Evolutionary conservation across 2,113 vertebrate genomes (phyloP), one percentile per base, ranked within the genome.

Genomic region (Monopterus albus): DNA sequence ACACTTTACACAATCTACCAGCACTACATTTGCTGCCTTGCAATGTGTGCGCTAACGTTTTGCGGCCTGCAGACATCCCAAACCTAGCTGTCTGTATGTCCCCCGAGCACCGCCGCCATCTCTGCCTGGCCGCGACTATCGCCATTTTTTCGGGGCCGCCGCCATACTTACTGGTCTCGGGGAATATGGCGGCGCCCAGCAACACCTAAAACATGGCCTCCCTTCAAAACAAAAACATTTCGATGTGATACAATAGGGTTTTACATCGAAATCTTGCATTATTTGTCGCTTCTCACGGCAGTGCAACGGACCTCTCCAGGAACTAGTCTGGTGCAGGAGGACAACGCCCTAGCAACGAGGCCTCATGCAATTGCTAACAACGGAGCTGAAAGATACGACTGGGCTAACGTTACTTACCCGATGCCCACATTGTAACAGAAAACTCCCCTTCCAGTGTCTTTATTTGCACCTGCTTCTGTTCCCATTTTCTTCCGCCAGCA

Each of bases 171-270:
- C 95, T 94, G 92, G 94, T 95, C 94, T 95, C 92, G 93, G 96
- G 95, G 96, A 98, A 98, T 94, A 98, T 98, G 97, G 96, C 97
- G 97, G 97, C 97, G 97, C 97, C 97, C 97, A 97, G 94, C 93
- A 90, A 95, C 95, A 95, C 94, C 92, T 93, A 93, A 94, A 97
- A 97, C 96, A 97, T 98, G 97, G 97, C 96, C 92, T 97, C 96
- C 96, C 92, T 96, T 97, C 96, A 98, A 96, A 98, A 98, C 96
- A 98, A 96, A 92, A 97, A 96, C 92, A 94, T 84, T 83, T 87
- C 74, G 42, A 35, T 36, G 15, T 17, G 65, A 26, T 11, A 15
- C 6, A 11, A 28, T 1, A 6, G n/a, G 18, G 62, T 58, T 85
- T 68, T 18, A 18, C 17, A 21, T 43, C 50, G 45, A 82, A 69